These are phyloP conservation scores for Deilephila porcellus DNA, from an alignment of 2,888 invertebrate species.

Conservation along the genomic window DNA sequence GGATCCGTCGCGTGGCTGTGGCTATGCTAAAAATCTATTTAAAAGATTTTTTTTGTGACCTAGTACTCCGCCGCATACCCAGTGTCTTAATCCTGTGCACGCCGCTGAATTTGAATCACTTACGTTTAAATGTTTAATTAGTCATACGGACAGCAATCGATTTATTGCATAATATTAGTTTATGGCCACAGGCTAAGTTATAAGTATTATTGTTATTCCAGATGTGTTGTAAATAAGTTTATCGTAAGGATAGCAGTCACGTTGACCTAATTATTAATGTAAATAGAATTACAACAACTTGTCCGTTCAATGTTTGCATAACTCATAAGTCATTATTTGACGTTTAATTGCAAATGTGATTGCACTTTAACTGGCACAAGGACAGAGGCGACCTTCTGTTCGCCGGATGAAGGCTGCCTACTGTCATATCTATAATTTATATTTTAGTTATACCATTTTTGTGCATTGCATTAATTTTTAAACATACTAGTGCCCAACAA, in stretches of 20 bases:
- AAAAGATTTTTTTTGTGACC: no score
- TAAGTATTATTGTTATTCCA: background rate
- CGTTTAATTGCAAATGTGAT: conserved; percentile 68
- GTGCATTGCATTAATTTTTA: background rate
- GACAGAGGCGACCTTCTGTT: conserved; percentile 62
- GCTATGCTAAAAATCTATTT: no score
- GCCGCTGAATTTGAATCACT: conserved; percentile 7
- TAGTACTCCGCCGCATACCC: no score
- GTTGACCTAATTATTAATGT: background rate
- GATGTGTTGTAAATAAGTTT: background rate
- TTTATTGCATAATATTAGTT: conserved; percentile 4
- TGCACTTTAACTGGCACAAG: conserved; percentile 73
- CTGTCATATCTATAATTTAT: conserved; percentile 51
- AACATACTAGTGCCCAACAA: no score
- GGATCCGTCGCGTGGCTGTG: no score
- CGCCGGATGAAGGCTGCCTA: conserved; percentile 56
- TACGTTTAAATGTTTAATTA: conserved; percentile 6
- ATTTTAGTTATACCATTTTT: conserved; percentile 29
- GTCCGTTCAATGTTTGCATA: conserved; percentile 26
- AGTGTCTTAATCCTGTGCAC: no score
- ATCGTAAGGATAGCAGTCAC: background rate
- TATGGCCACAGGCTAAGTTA: background rate
- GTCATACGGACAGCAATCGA: background rate
- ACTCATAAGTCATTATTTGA: conserved; percentile 61
- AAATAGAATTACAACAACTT: conserved; percentile 7